Evolutionary conservation across 2,888 invertebrate species (phyloP), one percentile per base, ranked within the genome.

Genomic region (Mylabris sibirica): DNA sequence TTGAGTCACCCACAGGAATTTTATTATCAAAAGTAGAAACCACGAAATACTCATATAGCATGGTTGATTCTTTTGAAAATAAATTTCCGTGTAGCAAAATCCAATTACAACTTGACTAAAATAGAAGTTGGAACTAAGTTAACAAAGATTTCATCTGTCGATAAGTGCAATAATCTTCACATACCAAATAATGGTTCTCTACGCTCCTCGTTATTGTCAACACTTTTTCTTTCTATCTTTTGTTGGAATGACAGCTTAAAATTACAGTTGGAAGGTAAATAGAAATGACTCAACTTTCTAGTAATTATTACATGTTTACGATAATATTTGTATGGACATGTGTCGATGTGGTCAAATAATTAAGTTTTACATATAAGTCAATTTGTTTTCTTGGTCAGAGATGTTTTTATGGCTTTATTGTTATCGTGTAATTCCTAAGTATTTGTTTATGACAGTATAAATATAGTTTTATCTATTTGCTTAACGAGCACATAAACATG

Each of bases 161-260:
- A 70, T 70, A 68, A 70, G 66, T 68, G 65, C 67, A 70, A 68
- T 70, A 70, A 70, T 70, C 70, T 70, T 66, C 65, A 68, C 63
- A 63, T 70, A 65, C 63, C 70, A 68, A 75, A 74, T 76, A 77
- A 75, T 75, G 75, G 74, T 76, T 74, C 71, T 72, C 74, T 65
- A 67, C 73, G 74, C 72, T 75, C 72, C 73, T 75, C 72, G 74
- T 76, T 74, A 76, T 75, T 75, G 72, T 74, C 74, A 70, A 70
- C 66, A 65, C 17, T 59, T 53, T 59, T 59, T 66, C 64, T 49
- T 14, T 20, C 26, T 59, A 24, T 64, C 64, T 61, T 66, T 73
- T 73, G 68, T 68, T 66, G 69, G 70, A 68, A 60, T 69, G 66
- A 64, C 68, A 60, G 41, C 53, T 61, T 67, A 60, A 49, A 44